Evolutionary conservation across 1,140 invertebrate genomes (phyloP).

Genomic region (Apocrypta bakeri): DNA sequence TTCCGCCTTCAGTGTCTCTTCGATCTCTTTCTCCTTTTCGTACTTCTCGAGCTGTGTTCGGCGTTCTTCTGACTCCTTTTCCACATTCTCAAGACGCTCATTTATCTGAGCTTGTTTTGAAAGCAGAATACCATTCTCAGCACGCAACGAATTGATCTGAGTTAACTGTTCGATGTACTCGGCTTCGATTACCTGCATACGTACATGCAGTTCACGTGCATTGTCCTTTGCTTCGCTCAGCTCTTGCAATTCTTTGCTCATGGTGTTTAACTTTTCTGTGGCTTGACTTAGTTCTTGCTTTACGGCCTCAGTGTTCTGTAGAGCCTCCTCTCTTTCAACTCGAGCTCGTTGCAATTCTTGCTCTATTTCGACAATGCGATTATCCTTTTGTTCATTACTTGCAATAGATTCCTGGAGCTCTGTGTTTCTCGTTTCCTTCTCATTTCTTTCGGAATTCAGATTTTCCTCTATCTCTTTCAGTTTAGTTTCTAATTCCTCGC

Average conservation of each 20-base stretch:
- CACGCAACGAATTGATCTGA: slow-evolving; percentile 63
- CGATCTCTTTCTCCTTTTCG: slow-evolving; percentile 55
- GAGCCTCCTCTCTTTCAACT: slow-evolving; percentile 49
- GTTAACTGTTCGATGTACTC: slow-evolving; percentile 69
- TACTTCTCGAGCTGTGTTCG: slow-evolving; percentile 60
- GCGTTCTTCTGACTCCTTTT: slow-evolving; percentile 67
- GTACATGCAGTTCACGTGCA: slow-evolving; percentile 66
- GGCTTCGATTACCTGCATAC: slow-evolving; percentile 71
- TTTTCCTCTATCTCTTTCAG: slow-evolving; percentile 63
- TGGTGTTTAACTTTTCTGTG: slow-evolving; percentile 57
- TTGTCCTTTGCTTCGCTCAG: slow-evolving; percentile 65
- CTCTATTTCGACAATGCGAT: slow-evolving; percentile 61
- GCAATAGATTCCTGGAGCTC: slow-evolving; percentile 60
- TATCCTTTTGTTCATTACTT: slow-evolving; percentile 61
- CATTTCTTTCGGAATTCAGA: slow-evolving; percentile 62
- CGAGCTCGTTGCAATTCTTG: slow-evolving; percentile 45
- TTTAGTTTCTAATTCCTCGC: slow-evolving; percentile 79
- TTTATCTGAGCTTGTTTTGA: slow-evolving; percentile 68
- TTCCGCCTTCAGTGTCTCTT: slow-evolving; percentile 34
- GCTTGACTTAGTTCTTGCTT: slow-evolving; percentile 51
- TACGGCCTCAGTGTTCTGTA: slow-evolving; percentile 51
- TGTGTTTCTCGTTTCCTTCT: slow-evolving; percentile 64
- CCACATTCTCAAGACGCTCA: slow-evolving; percentile 67
- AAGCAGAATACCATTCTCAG: slow-evolving; percentile 65
- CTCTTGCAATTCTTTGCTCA: slow-evolving; percentile 61